Evolutionary conservation across 2,888 invertebrate species (phyloP).

Genomic region (Linnaemya vulpina): DNA sequence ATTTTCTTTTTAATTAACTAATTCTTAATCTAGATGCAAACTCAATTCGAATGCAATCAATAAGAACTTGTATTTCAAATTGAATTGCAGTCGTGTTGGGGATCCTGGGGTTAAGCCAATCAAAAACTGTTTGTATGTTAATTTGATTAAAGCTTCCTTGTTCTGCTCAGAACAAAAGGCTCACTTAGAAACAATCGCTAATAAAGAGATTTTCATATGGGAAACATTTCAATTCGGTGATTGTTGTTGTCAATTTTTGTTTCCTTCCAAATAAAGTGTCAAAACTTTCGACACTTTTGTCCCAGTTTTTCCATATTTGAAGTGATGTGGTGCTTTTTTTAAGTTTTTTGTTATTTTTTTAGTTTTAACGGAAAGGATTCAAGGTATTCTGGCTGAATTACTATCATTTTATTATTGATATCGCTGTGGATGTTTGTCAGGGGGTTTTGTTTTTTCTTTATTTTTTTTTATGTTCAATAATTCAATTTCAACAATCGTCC

Average conservation of each 20-base stretch:
- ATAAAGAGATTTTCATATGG: slow-evolving; percentile 50
- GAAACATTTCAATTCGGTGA: slow-evolving; percentile 65
- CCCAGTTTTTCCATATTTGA: slow-evolving; percentile 71
- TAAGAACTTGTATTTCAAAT: slow-evolving; percentile 47
- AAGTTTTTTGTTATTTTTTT: background rate
- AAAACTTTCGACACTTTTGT: slow-evolving; percentile 72
- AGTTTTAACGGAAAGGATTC: slow-evolving; percentile 13
- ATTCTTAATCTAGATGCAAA: background rate
- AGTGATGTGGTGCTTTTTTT: slow-evolving; percentile 50
- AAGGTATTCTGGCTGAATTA: slow-evolving; percentile 33
- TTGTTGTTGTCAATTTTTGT: slow-evolving; percentile 26
- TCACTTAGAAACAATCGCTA: slow-evolving; percentile 40
- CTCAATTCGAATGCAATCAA: background rate
- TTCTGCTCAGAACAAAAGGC: slow-evolving; percentile 4
- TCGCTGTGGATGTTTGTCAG: slow-evolving; percentile 8
- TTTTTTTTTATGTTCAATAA: no score
- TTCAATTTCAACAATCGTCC: slow-evolving; percentile 60
- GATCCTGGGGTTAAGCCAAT: slow-evolving; percentile 49
- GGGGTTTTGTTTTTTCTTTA: slow-evolving; percentile 18
- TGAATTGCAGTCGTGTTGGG: slow-evolving; percentile 1
- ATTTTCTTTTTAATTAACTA: background rate
- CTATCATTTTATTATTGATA: slow-evolving; percentile 40
- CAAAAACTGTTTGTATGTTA: slow-evolving; percentile 65
- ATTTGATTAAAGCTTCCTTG: slow-evolving; percentile 47
- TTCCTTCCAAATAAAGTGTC: slow-evolving; percentile 65